These are phyloP conservation scores for Lepidurus couesii DNA, from an alignment of 1,140 invertebrate genomes.

Conservation along the genomic window DNA sequence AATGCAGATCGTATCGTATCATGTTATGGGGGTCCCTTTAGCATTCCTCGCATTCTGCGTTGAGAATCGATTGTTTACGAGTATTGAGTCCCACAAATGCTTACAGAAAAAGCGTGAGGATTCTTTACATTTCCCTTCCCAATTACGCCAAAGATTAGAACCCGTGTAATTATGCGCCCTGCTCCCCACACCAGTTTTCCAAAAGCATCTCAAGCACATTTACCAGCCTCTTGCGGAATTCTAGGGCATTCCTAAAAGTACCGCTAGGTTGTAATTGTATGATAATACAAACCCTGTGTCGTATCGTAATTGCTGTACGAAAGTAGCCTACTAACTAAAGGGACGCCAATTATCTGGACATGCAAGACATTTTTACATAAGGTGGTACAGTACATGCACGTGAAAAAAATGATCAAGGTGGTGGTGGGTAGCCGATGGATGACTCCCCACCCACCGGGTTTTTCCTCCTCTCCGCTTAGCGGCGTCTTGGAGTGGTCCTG, in stretches of 20 bases:
- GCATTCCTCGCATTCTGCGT: too few species aligned
- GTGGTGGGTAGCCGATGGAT: neutral
- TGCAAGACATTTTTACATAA: neutral
- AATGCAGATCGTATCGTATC: too few species aligned
- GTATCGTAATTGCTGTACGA: neutral
- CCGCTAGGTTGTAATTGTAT: neutral
- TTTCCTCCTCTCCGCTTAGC: constrained; percentile 17
- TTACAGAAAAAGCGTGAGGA: too few species aligned
- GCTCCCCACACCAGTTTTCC: too few species aligned
- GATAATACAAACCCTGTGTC: neutral
- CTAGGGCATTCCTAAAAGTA: neutral
- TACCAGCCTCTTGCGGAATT: too few species aligned
- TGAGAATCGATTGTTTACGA: too few species aligned
- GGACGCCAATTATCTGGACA: neutral
- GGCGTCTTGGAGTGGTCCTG: neutral
- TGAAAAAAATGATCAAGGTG: neutral
- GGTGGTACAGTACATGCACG: neutral
- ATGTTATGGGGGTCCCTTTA: too few species aligned
- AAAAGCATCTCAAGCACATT: too few species aligned
- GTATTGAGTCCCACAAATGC: too few species aligned
- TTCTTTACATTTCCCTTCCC: too few species aligned
- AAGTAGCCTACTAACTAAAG: neutral
- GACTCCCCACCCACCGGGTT: neutral
- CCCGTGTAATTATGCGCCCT: too few species aligned
- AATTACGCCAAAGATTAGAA: too few species aligned